Evolutionary conservation across 2,113 vertebrate species (phyloP), one percentile per base, ranked within the genome.

Genomic region (Myotis davidii): DNA sequence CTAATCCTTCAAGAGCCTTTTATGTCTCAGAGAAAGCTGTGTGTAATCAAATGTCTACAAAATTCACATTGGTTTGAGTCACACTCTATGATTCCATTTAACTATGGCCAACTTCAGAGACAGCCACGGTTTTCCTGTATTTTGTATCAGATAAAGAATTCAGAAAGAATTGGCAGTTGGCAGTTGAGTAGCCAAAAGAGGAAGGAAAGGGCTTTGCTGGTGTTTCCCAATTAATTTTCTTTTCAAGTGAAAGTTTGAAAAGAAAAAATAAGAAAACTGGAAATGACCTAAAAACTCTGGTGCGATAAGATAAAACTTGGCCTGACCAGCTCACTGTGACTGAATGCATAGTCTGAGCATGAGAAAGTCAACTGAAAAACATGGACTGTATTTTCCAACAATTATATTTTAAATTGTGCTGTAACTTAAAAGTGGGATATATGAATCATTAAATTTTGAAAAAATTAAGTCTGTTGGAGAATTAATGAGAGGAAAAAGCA

Each of bases 1-100:
- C 73, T 97, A 98, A 98, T 98, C 97, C 96, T 98, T 98, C 96
- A 96, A 93, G 92, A 92, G 72, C 92, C 45, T 97, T 97, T 21
- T 94, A 34, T 95, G 91, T 92, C 91, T 98, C 97, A 93, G 77
- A 96, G 95, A 98, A 97, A 98, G 94, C 94, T 88, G 52, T 91
- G 92, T 42, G 50, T 77, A 97, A 98, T 97, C 97, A 98, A 98
- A 98, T 97, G 94, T 67, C 85, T 65, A 94, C 72, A 95, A 88
- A 97, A 97, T 93, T 50, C 61, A 74, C 48, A 88, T 83, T 73
- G 54, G 61, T 94, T 48, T 93, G 39, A 23, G 0, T 94, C 96
- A 74, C 77, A 84, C 95, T 94, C 56, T 96, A 54, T 92, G 74
- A 16, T 98, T 98, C 95, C 90, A 85, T 98, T 98, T 98, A 97